Percentiles rank a stretch among this genome's conserved stretches.
phyloP scores from a whole-genome alignment of 2,888 invertebrate genomes.

The Ceriagrion tenellum region DNA sequence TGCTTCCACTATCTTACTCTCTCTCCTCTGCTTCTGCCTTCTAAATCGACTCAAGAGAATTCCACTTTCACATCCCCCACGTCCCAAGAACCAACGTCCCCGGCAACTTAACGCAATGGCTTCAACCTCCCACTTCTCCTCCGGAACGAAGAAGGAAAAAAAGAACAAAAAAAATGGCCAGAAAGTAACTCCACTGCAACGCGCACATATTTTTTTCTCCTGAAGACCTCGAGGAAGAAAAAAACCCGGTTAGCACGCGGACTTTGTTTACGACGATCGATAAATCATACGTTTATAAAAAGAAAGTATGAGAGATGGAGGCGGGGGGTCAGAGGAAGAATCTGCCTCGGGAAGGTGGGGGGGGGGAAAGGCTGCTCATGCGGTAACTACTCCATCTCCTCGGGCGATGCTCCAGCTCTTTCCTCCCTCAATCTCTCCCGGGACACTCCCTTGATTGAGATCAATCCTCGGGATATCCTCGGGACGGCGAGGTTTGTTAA shows the following conservation, averaged over 20 bases:
- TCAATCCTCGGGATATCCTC: slow-evolving; percentile 42
- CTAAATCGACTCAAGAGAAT: not conserved
- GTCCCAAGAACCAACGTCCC: not conserved
- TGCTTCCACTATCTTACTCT: too few relatives aligned
- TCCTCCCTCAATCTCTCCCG: not conserved
- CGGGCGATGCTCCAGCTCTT: not conserved
- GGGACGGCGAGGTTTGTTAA: not conserved
- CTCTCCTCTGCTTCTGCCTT: not conserved
- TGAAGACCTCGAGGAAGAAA: not conserved
- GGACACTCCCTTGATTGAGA: slow-evolving; percentile 37
- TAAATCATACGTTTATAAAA: slow-evolving; percentile 32
- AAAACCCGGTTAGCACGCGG: slow-evolving; percentile 44
- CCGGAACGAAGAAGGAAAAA: not conserved
- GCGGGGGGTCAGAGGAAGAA: not conserved
- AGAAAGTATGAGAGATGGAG: not conserved
- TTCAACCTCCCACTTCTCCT: not conserved
- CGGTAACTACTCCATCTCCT: not conserved
- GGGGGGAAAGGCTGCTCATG: not conserved
- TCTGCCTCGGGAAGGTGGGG: not conserved
- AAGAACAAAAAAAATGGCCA: not conserved
- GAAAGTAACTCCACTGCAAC: not conserved
- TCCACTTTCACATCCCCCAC: not conserved
- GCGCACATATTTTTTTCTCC: not conserved
- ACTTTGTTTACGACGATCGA: slow-evolving; percentile 28
- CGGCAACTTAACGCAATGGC: not conserved